A percentile compares a stretch with the other conserved stretches of the same genome.
phyloP scores from a whole-genome alignment of 2,888 invertebrate species.

The Cantharis rustica region DNA sequence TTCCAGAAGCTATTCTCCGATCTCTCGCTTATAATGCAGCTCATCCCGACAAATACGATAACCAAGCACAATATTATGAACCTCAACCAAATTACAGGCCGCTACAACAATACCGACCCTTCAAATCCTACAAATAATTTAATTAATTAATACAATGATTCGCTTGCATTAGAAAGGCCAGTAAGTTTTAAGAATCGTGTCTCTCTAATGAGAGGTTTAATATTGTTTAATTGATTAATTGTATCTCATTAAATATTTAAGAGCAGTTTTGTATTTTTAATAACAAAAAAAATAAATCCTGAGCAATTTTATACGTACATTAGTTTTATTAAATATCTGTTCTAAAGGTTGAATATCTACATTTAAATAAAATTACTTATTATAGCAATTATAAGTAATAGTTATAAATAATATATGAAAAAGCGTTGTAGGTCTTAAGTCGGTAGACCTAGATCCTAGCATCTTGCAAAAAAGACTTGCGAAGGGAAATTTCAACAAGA shows the following conservation, averaged over 20 bases:
- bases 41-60: slow-evolving; percentile 15
- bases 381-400: no score
- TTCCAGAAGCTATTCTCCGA: slow-evolving; percentile 72
- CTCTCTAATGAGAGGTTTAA: neutral
- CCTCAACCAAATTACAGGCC: neutral
- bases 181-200: neutral
- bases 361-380: no score
- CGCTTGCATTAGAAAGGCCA: neutral
- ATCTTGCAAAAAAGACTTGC: no score
- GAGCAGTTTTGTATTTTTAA: neutral
- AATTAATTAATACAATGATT: neutral
- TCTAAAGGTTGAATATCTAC: no score
- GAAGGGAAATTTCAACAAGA: no score
- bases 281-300: neutral
- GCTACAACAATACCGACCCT: neutral
- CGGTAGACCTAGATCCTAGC: no score
- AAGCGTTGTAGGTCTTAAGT: no score
- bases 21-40: slow-evolving; percentile 52
- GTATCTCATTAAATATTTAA: neutral
- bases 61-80: neutral
- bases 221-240: neutral
- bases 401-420: no score
- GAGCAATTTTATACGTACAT: neutral
- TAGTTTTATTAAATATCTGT: neutral
- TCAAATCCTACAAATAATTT: neutral